Evolutionary conservation across 2,797 vertebrate species (phyloP).

Genomic region (Okamejei kenojei): DNA sequence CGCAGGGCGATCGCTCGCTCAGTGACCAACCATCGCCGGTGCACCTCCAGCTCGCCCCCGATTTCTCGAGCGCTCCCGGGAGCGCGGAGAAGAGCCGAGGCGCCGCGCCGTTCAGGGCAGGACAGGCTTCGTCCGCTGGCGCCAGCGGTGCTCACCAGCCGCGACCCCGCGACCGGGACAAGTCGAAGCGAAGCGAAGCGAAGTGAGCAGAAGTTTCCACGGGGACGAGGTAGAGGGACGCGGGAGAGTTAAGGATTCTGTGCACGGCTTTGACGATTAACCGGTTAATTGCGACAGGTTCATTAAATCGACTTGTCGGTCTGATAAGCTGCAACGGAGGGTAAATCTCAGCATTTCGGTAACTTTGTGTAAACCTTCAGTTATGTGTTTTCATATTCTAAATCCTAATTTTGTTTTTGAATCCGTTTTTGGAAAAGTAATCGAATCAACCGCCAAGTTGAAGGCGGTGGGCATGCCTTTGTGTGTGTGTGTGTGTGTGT

Average conservation of each 20-base stretch:
- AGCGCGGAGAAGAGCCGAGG: background rate
- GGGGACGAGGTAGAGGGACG: background rate
- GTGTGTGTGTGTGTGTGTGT: background rate
- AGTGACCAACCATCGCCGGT: background rate
- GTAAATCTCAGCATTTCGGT: background rate
- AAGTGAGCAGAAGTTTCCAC: conserved; percentile 17
- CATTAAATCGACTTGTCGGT: background rate
- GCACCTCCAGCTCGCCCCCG: no score
- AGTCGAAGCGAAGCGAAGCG: background rate
- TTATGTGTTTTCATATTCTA: background rate
- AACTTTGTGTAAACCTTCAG: background rate
- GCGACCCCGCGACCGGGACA: background rate
- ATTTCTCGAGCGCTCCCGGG: background rate
- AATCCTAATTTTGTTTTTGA: background rate
- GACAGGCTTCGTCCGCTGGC: background rate
- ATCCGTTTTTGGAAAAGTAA: background rate
- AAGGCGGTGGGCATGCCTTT: background rate
- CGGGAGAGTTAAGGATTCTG: background rate
- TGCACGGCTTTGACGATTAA: background rate
- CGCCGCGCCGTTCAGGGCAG: no score
- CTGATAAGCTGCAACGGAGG: background rate
- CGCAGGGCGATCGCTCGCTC: background rate
- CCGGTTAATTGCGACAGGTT: background rate
- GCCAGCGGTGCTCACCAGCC: no score
- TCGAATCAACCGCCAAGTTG: background rate